Base-by-base conservation (phyloP, 2,113 vertebrate species). In the Phalacrocorax carbo region DNA sequence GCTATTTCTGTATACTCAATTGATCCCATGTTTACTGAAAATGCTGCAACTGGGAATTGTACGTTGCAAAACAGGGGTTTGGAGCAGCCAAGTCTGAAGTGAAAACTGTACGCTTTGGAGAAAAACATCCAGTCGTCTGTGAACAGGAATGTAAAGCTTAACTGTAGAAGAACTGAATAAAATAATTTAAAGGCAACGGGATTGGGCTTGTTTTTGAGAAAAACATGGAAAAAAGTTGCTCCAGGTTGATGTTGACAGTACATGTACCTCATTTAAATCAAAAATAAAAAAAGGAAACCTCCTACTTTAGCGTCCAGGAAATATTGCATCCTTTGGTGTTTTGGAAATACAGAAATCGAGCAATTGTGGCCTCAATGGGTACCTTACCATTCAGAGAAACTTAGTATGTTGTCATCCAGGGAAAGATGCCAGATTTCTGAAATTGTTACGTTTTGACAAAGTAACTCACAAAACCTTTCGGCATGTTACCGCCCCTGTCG, bases 1-100 rank as follows among this genome's bases (percentile, higher is more conserved):
- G 94, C 96, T 98, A 98, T 98, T 98, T 98, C 98, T 98, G 94
- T 98, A 98, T 86, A 94, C 94, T 86, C 96, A 65, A 19, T 69
- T 95, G 91, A 96, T 94, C 73, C 91, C 84, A 52, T 72, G 86
- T 97, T 97, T 98, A 94, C 95, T 97, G 96, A 97, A 97, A 95
- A 96, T 90, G 94, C 97, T 97, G 96, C 95, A 86, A 68, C 9
- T 90, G 83, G 78, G 81, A 76, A 90, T 4, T 70, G 52, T 86
- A 85, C 68, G 15, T 49, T 81, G 86, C 49, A 85, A 71, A 71
- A 32, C 10, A 58, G 36, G 61, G 70, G 52, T n/a, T 77, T 82
- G 88, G 60, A 92, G 65, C 84, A 89, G 65, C 52, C 61, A 57
- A 19, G 82, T 80, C 62, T 80, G 91, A 85, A 78, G 49, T 61